phyloP scores from a whole-genome alignment of 2,888 invertebrate genomes.

The Gandaritis pyraliata region DNA sequence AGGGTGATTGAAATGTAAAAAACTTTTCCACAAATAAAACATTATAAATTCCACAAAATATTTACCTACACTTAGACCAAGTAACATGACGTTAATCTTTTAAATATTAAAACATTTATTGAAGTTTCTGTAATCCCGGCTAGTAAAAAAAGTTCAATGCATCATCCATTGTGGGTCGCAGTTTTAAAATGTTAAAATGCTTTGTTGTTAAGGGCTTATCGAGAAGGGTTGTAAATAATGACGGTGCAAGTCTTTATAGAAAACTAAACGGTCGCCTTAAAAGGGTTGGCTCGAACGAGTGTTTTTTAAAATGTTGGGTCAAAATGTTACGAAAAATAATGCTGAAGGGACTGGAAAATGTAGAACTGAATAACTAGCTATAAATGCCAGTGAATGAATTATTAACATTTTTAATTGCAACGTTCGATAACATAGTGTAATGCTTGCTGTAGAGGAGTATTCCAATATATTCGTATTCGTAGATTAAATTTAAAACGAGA shows the following conservation, averaged over 20 bases:
- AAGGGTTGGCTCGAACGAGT: constrained; percentile 38
- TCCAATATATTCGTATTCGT: too few species aligned
- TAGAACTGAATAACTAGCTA: not conserved
- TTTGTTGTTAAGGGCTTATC: constrained; percentile 80
- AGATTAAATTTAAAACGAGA: too few species aligned
- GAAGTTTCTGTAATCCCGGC: constrained; percentile 66
- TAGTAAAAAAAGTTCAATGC: constrained; percentile 68
- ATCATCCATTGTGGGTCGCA: constrained; percentile 71
- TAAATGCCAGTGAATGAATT: not conserved
- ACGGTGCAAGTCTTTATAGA: constrained; percentile 76
- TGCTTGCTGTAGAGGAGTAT: too few species aligned
- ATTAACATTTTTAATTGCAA: not conserved
- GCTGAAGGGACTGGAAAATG: not conserved
- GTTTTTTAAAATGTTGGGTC: constrained; percentile 37
- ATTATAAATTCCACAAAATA: constrained; percentile 51
- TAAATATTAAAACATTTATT: constrained; percentile 83
- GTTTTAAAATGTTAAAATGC: constrained; percentile 83
- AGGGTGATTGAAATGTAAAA: too few species aligned
- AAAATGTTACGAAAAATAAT: constrained; percentile 28
- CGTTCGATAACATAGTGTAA: too few species aligned
- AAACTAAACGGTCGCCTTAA: constrained; percentile 70
- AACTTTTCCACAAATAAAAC: constrained; percentile 59
- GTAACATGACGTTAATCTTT: constrained; percentile 81
- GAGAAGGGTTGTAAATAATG: constrained; percentile 83
- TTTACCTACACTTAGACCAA: constrained; percentile 47